Percentiles rank a stretch among this genome's conserved stretches.
phyloP scores from a whole-genome alignment of 1,140 invertebrate species.

The Papilio aristodemus region DNA sequence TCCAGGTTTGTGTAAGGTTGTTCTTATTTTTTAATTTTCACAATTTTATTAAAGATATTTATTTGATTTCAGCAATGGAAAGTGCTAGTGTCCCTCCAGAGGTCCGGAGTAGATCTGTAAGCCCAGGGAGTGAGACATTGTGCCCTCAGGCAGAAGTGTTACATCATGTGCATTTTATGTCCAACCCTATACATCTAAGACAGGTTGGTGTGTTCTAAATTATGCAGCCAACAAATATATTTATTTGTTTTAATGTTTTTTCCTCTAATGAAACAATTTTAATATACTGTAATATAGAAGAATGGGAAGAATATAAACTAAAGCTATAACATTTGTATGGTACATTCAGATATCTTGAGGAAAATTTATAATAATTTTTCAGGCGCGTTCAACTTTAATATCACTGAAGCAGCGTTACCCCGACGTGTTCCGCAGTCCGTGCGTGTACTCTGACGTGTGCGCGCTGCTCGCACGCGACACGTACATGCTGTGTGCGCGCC shows the following conservation, averaged over 20 bases:
- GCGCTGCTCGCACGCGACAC: constrained; percentile 88
- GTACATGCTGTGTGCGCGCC: constrained; percentile 90
- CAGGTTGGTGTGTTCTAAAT: constrained; percentile 48
- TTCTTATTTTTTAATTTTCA: neutral
- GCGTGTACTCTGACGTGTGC: constrained; percentile 96
- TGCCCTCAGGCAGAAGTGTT: constrained; percentile 57
- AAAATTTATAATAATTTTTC: too few relatives aligned
- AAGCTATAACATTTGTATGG: too few relatives aligned
- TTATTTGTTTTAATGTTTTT: too few relatives aligned
- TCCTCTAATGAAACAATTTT: too few relatives aligned
- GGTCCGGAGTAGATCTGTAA: constrained; percentile 31
- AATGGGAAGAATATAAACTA: too few relatives aligned
- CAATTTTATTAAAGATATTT: constrained; percentile 5
- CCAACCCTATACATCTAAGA: constrained; percentile 69
- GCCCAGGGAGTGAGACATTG: constrained; percentile 29
- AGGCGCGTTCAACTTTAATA: constrained; percentile 84
- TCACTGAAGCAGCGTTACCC: constrained; percentile 94
- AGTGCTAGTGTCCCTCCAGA: constrained; percentile 24
- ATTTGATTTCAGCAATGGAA: constrained; percentile 36
- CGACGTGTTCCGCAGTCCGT: constrained; percentile 91
- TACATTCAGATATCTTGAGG: too few relatives aligned
- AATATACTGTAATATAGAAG: too few relatives aligned
- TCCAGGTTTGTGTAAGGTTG: too few relatives aligned
- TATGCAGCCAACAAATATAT: neutral
- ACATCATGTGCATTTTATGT: constrained; percentile 65